A percentile compares a stretch with the other conserved stretches of the same genome.
Conservation (phyloP, 2,797 vertebrate species). For the Eulemur coronatus region DNA sequence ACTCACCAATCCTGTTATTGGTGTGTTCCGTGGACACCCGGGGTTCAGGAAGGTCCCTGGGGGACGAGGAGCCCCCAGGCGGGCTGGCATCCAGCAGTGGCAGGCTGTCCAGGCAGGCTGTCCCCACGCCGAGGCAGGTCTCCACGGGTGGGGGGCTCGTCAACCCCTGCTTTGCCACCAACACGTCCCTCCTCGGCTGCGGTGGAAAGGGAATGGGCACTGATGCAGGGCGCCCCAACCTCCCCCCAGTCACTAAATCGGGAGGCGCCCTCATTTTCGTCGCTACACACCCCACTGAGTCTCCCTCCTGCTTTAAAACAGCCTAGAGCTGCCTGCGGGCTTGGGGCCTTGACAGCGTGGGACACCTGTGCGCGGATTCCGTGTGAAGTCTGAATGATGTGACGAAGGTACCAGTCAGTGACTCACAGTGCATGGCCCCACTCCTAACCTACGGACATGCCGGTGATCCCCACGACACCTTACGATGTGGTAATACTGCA, state of each 20-base stretch:
- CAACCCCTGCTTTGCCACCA: not conserved
- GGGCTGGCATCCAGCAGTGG: not conserved
- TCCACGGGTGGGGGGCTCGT: not conserved
- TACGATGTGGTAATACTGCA: not conserved
- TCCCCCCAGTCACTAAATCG: not conserved
- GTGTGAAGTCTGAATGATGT: not conserved
- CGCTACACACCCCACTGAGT: not conserved
- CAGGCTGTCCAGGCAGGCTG: not conserved
- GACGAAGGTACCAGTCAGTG: no score
- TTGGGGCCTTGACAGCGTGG: not conserved
- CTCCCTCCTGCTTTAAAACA: not conserved
- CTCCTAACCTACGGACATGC: not conserved
- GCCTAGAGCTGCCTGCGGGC: fast-evolving
- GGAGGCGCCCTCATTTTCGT: not conserved
- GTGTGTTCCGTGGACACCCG: slow-evolving; percentile 78
- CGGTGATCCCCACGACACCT: not conserved
- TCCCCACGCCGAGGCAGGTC: not conserved
- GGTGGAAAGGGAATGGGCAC: not conserved
- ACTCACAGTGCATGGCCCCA: fast-evolving
- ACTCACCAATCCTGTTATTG: slow-evolving; percentile 85
- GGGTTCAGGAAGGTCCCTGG: slow-evolving; percentile 62
- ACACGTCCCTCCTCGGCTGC: not conserved
- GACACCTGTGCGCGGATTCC: fast-evolving
- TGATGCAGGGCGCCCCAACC: not conserved
- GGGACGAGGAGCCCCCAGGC: fast-evolving